Evolutionary conservation across 2,113 vertebrate species (phyloP).

Genomic region (Tretioscincus oriximinensis): DNA sequence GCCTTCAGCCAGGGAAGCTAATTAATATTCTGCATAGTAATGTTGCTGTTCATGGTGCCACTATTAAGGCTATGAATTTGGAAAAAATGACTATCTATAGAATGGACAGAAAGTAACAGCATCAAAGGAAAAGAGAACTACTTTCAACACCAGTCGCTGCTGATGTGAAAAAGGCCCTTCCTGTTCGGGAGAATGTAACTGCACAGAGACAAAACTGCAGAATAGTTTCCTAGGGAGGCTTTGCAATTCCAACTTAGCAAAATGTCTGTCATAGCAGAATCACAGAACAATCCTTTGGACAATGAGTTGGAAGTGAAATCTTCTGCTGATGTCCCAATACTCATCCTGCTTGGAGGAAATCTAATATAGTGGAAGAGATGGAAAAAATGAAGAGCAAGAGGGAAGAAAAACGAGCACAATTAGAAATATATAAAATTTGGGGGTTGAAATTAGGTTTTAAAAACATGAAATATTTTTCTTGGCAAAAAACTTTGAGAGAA

Average conservation of each 20-base stretch:
- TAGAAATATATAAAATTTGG: too few species aligned
- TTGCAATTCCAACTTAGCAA: constrained; percentile 59
- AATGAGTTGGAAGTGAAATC: constrained; percentile 72
- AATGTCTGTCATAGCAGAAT: constrained; percentile 69
- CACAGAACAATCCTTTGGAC: constrained; percentile 50
- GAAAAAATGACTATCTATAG: too few species aligned
- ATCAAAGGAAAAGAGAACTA: too few species aligned
- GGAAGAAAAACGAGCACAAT: constrained; percentile 79
- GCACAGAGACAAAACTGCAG: too few species aligned
- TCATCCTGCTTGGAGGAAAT: constrained; percentile 72
- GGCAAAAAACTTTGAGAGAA: too few species aligned
- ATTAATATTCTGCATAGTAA: constrained; percentile 29
- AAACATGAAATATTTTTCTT: too few species aligned
- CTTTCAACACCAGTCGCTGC: constrained; percentile 42
- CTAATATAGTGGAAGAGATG: constrained; percentile 77
- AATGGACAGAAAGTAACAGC: too few species aligned
- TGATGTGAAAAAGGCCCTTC: constrained; percentile 69
- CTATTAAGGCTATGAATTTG: too few species aligned
- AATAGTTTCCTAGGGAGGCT: too few species aligned
- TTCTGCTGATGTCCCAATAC: constrained; percentile 38
- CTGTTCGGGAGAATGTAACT: constrained; percentile 60
- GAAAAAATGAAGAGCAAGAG: constrained; percentile 85
- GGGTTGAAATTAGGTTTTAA: too few species aligned
- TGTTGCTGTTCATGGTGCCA: too few species aligned
- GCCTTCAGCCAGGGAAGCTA: not conserved